Percentiles rank a stretch among this genome's conserved stretches.
These are phyloP conservation scores for Acanthosepion lycidas DNA, from an alignment of 2,888 invertebrate genomes.

Conservation along the genomic window DNA sequence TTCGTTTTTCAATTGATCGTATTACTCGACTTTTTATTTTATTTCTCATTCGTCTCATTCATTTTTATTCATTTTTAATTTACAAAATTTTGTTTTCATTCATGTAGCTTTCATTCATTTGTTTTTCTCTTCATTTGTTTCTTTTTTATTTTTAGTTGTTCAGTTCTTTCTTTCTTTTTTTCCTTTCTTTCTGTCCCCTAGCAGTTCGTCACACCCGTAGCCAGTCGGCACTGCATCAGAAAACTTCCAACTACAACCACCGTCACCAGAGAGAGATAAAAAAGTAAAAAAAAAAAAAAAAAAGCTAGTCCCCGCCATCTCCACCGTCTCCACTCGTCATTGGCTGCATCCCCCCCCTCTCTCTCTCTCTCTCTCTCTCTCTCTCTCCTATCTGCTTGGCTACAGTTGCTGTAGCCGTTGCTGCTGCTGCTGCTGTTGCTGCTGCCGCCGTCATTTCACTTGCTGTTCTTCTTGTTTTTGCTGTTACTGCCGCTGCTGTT, in stretches of 20 bases:
- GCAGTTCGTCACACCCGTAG: slow-evolving; percentile 33
- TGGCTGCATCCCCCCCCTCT: slow-evolving; percentile 22
- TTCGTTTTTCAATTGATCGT: too few species aligned
- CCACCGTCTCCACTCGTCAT: neutral
- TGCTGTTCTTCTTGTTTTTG: neutral
- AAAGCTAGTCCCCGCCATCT: too few species aligned
- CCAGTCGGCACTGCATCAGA: neutral
- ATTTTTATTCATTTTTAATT: too few species aligned
- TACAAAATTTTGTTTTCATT: too few species aligned
- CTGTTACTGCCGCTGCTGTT: neutral
- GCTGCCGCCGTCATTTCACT: neutral
- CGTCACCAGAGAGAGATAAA: neutral
- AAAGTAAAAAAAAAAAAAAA: neutral
- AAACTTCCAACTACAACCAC: neutral
- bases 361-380: neutral
- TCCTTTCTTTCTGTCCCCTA: neutral
- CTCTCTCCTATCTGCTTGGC: neutral
- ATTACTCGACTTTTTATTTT: too few species aligned
- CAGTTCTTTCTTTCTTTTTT: too few species aligned
- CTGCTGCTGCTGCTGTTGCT: neutral
- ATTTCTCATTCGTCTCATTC: too few species aligned
- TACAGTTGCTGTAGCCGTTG: neutral
- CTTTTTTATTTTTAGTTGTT: neutral
- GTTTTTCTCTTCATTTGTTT: neutral
- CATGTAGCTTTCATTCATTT: too few species aligned